These are phyloP conservation scores for Phrynocephalus versicolor DNA, from an alignment of 2,113 vertebrate genomes.

Conservation along the genomic window DNA sequence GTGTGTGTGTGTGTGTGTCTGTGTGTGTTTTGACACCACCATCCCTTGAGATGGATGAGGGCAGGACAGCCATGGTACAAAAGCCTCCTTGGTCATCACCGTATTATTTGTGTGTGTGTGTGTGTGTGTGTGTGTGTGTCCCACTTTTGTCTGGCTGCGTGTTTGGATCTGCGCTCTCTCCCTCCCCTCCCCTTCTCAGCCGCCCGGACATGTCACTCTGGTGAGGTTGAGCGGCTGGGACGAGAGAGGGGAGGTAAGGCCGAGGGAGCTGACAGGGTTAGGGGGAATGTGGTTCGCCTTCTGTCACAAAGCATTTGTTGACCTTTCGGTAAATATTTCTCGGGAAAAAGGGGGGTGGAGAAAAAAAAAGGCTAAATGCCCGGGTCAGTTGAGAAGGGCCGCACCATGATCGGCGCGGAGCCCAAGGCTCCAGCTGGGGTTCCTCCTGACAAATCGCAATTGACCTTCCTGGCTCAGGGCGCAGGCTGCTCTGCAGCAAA, in stretches of 20 bases:
- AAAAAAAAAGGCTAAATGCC: slow-evolving; percentile 67
- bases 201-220: accelerated
- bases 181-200: not conserved
- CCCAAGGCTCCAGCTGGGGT: slow-evolving; percentile 41
- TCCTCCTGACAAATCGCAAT: slow-evolving; percentile 57
- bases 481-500: not conserved
- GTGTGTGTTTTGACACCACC: too few species aligned
- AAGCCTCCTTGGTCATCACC: too few species aligned
- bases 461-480: slow-evolving; percentile 44
- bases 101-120: too few species aligned
- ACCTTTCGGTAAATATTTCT: slow-evolving; percentile 76
- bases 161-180: too few species aligned
- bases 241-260: not conserved
- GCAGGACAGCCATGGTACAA: too few species aligned
- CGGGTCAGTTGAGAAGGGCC: slow-evolving; percentile 55
- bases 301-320: slow-evolving; percentile 80
- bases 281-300: slow-evolving; percentile 42
- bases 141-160: too few species aligned
- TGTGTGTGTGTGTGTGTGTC: too few species aligned
- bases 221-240: not conserved
- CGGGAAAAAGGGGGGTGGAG: too few species aligned
- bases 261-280: not conserved
- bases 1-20: too few species aligned
- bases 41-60: too few species aligned
- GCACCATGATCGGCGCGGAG: slow-evolving; percentile 50